Base-by-base conservation (phyloP, 2,797 vertebrate genomes). In the Darevskia mixta region DNA sequence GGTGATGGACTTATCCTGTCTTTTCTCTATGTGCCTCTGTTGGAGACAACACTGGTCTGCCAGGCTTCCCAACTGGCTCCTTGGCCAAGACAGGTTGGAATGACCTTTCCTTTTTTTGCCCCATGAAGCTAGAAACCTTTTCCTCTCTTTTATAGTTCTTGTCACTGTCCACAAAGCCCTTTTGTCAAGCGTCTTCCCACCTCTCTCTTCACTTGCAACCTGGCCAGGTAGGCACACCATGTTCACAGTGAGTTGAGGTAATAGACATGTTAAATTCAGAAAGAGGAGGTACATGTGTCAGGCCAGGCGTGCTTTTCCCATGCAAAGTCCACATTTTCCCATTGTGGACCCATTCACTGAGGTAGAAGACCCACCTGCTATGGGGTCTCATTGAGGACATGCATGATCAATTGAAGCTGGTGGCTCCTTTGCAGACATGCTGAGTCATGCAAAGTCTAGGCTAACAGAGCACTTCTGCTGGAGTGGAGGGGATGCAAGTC, bases 371-470 rank as follows among this genome's bases (percentile, higher is more conserved):
- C 86, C 77, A 79, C 82, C 88, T 89, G 88, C 85, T 88, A 83
- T 89, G 79, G 41, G 89, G 86, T 93, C 93, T 94, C 55, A 27
- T 82, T 93, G 89, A 92, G 91, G 95, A 93, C 95, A 96, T 96
- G 95, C 96, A 96, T 78, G 73, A 86, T 91, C 81, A 87, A 77
- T 91, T 27, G 4, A 92, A 94, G 94, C 94, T 85, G 86, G 86
- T 94, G 93, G 92, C 90, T 91, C 92, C 92, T 96, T 91, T 91
- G 93, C 89, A 85, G 92, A 95, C 97, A 97, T 97, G 97, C 97
- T 93, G 11, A 58, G 90, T 89, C 96, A 97, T 97, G 97, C 97
- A 97, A 84, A 17, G 61, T 93, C 95, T 96, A 94, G 41, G 58
- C 96, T 96, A 95, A 93, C 79, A 64, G 91, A 95, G 87, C 94